Conservation (phyloP, 1,140 invertebrate genomes). For the Drosophila pachea region DNA sequence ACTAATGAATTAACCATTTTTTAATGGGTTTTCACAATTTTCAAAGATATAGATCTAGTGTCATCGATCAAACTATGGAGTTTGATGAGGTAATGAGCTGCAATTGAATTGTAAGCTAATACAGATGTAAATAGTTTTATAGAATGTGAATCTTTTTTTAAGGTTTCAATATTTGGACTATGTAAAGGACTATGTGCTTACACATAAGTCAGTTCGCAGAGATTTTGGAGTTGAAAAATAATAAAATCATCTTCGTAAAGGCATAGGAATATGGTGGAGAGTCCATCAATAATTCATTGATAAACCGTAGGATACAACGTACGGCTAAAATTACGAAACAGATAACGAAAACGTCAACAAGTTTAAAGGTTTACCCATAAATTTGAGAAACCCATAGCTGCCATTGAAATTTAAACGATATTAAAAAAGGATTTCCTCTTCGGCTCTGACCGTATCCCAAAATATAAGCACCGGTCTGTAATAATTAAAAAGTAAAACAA, state of each 20-base stretch:
- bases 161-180: too few relatives aligned
- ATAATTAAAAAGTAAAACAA: slow-evolving; percentile 64
- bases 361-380: slow-evolving; percentile 58
- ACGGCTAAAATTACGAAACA: slow-evolving; percentile 22
- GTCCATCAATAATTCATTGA: slow-evolving; percentile 74
- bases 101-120: not conserved
- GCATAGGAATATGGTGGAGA: not conserved
- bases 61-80: too few relatives aligned
- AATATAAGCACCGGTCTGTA: slow-evolving; percentile 62
- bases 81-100: not conserved
- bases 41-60: too few relatives aligned
- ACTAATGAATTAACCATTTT: too few relatives aligned
- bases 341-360: slow-evolving; percentile 73
- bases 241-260: slow-evolving; percentile 71
- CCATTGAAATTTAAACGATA: slow-evolving; percentile 48
- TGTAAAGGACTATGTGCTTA: slow-evolving; percentile 30
- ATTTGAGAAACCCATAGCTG: slow-evolving; percentile 44
- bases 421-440: slow-evolving; percentile 74
- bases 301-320: slow-evolving; percentile 47
- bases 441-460: slow-evolving; percentile 41
- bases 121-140: not conserved
- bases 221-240: slow-evolving; percentile 41
- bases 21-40: too few relatives aligned
- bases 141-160: too few relatives aligned
- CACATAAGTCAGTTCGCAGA: slow-evolving; percentile 59